Base-by-base conservation (phyloP, 2,113 vertebrate species). In the Numida meleagris region DNA sequence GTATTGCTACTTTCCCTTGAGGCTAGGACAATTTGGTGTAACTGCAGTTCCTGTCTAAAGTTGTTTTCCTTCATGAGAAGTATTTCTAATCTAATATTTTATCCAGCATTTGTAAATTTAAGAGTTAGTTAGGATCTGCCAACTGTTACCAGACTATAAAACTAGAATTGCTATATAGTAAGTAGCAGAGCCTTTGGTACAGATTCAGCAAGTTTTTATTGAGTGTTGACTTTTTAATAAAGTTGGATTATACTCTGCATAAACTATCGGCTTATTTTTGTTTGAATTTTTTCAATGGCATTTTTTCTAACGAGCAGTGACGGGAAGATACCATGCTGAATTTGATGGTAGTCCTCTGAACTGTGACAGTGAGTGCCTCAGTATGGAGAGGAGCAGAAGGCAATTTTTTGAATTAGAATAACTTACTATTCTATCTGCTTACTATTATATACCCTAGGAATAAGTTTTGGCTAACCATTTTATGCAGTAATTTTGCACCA, bases 101-200 rank as follows among this genome's bases (percentile, higher is more conserved):
- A 87, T 38, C 40, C 81, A 87, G 58, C 16, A 17, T 82, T 68
- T 91, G 46, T 84, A 65, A 72, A 46, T 86, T 61, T 29, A 67
- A 70, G 51, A 87, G 51, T 92, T 38, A 72, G 48, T 72, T 81
- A 46, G 71, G 48, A 76, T 91, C 91, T 94, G n/a, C 59, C 82
- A 74, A 0, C 57, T 85, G 17, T 61, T 87, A 36, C 17, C 19
- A 61, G 66, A 82, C 21, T 59, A 33, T 50, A 76, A 59, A 71
- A 38, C 19, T 9, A 2, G 70, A 88, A 70, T 70, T 82, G 23
- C 67, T 40, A 17, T 12, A 6, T 23, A 72, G 51, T 18, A 38
- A 34, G 21, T 34, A 78, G 76, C 75, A 91, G 66, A 85, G 14
- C 63, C 9, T 93, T 48, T 82, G 67, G 63, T 79, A 63, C 1